Conservation (phyloP, 2,888 invertebrate genomes). For the Bugula neritina region DNA sequence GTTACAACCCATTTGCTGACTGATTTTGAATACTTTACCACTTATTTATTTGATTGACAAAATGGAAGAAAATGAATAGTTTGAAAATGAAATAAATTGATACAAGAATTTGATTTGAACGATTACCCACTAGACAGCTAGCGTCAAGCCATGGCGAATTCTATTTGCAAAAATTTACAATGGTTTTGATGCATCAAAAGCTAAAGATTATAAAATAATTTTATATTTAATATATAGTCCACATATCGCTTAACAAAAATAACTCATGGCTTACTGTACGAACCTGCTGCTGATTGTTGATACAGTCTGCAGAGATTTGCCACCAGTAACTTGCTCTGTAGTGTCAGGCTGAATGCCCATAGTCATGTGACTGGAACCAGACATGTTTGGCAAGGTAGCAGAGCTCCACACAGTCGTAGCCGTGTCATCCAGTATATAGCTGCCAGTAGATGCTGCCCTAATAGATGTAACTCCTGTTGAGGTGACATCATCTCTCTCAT, state of each 20-base stretch:
- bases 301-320: neutral
- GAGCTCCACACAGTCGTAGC: slow-evolving; percentile 25
- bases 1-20: no score
- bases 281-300: slow-evolving; percentile 18
- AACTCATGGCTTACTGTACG: neutral
- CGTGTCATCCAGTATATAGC: slow-evolving; percentile 1
- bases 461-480: neutral
- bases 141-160: no score
- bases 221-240: neutral
- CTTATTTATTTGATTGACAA: no score
- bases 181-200: no score
- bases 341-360: neutral
- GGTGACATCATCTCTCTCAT: neutral
- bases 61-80: no score
- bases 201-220: no score
- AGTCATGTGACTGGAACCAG: slow-evolving; percentile 6
- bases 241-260: neutral
- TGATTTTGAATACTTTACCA: no score
- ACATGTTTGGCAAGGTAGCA: slow-evolving; percentile 15
- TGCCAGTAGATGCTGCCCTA: neutral
- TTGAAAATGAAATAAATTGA: no score
- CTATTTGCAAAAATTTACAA: no score
- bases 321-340: neutral
- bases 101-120: no score
- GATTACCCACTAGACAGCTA: no score